Evolutionary conservation across 92 coral and sea anemone species (phyloP), one percentile per base, ranked within the genome.

Genomic region (Bergia puertoricense): DNA sequence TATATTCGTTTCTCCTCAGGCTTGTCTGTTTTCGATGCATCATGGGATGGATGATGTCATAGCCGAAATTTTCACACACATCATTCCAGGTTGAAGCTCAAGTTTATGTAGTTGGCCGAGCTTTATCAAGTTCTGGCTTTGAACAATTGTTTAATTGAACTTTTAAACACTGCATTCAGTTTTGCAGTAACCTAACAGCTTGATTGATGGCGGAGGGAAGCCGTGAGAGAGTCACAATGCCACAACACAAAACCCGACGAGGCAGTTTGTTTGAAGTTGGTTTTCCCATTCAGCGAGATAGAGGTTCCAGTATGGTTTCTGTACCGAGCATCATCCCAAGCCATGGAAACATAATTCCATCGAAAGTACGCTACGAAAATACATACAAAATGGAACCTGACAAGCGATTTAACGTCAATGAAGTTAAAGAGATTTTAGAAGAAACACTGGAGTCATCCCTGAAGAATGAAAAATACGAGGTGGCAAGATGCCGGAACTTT

Each of bases 231-330:
- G 13, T 89, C 22, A 54, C 81, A n/a, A 86, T 56, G 76, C 74
- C 82, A 41, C 74, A 80, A 74, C 92, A 91, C 48, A 88, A 89
- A 51, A 89, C 90, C 10, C 86, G 99, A 57, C 93, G 99, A 88
- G 95, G 98, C 92, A 97, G 99, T 86, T 85, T 97, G 88, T 97
- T 97, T 88, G 99, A 97, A 72, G 98, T 96, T 80, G 99, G 99
- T 69, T 94, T 97, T 91, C 93, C 99, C 57, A 51, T 94, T 54
- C 91, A 80, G 23, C 94, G 93, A 57, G 99, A 97, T 76, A 92
- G 96, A 71, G 99, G 99, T 2, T 97, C 99, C 51, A 97, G 98
- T 83, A 89, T 95, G 77, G 96, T 97, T 40, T 94, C 96, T 18
- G 74, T 95, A 23, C 99, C 99, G 1, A 97, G 97, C 91, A 89